A percentile compares a stretch with the other conserved stretches of the same genome.
Conservation (phyloP, 2,113 vertebrate species). For the Empidonax alnorum region DNA sequence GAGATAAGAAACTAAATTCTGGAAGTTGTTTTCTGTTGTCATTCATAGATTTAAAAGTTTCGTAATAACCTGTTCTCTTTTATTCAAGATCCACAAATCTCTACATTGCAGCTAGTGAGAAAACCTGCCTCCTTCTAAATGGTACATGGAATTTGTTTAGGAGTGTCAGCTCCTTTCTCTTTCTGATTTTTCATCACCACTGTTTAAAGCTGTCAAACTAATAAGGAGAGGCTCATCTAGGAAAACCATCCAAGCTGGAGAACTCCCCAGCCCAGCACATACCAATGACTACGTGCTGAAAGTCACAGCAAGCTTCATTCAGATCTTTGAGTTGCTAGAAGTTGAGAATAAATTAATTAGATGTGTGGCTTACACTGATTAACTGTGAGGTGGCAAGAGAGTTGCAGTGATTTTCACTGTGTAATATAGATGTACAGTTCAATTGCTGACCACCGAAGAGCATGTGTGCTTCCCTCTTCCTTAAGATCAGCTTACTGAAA, state of each 20-base stretch:
- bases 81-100: background rate
- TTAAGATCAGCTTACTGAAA: background rate
- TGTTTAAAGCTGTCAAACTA: background rate
- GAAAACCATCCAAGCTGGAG: background rate
- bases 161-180: background rate
- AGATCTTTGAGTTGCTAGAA: background rate
- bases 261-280: background rate
- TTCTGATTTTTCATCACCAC: background rate
- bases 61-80: background rate
- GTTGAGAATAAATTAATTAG: constrained; percentile 34
- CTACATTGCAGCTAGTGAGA: background rate
- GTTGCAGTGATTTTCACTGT: background rate
- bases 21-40: background rate
- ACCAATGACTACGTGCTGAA: background rate
- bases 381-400: constrained; percentile 9
- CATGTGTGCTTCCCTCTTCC: background rate
- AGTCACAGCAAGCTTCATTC: background rate
- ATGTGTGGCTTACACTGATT: background rate
- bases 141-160: background rate
- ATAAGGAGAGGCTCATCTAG: background rate
- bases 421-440: background rate
- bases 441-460: background rate
- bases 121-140: background rate
- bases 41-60: background rate
- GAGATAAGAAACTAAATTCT: background rate